Evolutionary conservation across 2,888 invertebrate genomes (phyloP).

Genomic region (Crocallis elinguaria): DNA sequence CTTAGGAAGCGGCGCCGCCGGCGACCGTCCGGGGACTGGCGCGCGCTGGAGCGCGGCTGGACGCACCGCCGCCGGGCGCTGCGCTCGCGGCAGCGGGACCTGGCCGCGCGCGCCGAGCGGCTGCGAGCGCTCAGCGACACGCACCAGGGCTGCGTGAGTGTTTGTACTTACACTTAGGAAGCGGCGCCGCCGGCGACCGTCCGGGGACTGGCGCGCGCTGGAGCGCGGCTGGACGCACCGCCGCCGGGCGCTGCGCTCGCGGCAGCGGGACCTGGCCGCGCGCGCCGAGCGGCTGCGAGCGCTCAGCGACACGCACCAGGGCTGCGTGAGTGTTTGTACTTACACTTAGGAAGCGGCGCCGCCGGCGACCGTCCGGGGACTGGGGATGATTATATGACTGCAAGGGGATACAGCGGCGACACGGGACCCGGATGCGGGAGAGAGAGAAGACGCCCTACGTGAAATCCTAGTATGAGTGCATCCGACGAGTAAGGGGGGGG

Average conservation of each 20-base stretch:
- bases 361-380: conserved; percentile 58
- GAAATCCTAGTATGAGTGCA: too few species aligned
- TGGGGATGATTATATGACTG: conserved; percentile 83
- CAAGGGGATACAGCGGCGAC: conserved; percentile 82
- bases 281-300: conserved; percentile 73
- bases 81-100: conserved; percentile 83
- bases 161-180: neutral
- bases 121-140: conserved; percentile 77
- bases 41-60: conserved; percentile 86
- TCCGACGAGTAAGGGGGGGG: too few species aligned
- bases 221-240: conserved; percentile 86
- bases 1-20: too few species aligned
- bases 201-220: conserved; percentile 83
- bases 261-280: conserved; percentile 83
- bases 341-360: too few species aligned
- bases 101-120: conserved; percentile 74
- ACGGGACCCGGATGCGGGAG: conserved; percentile 85
- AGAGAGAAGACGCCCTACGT: too few species aligned
- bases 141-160: conserved; percentile 78
- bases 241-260: conserved; percentile 84
- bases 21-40: conserved; percentile 71
- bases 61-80: conserved; percentile 84
- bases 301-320: conserved; percentile 77
- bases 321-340: conserved; percentile 66
- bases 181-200: neutral